Evolutionary conservation across 2,797 vertebrate species (phyloP), one percentile per base, ranked within the genome.

Genomic region (Melanotaenia pygmaea): DNA sequence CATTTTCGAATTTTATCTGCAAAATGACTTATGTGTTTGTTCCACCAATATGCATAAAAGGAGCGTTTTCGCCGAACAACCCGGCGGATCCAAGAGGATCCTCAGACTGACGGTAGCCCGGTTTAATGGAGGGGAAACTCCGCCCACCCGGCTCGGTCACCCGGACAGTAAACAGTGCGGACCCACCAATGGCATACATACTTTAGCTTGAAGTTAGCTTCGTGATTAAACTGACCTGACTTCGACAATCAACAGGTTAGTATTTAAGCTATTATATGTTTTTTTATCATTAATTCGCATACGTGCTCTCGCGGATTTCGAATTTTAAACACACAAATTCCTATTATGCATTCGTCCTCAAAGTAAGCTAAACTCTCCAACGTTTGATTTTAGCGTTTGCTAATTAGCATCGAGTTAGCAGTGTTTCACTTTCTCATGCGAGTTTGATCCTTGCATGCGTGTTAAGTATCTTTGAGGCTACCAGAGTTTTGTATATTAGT

Each of bases 241-340:
- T 77, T 51, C 24, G 74, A 81, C 63, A 83, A 85, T 90, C 91
- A 91, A 91, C 90, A 92, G 90, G 91, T 92, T 77, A 28, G 86
- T 81, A 34, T 67, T 65, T 59, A 4, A 74, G n/a, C 59, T 64
- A 4, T 28, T 9, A 24, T 24, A 30, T 28, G 26, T 4, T 34
- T 34, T 34, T 6, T 11, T 43, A 4, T 59, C 14, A n/a, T 5
- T 6, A 50, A 18, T 43, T 38, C 24, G 40, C 60, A 35, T 1
- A 43, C 4, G 50, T 3, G 12, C 1, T 16, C 12, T 16, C 14
- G 1, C 3, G 3, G 1, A 10, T 10, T 12, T n/a, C 0, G 4
- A 11, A 0, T 1, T 0, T 20, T 47, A 16, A 16, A 57, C 2
- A 0, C 1, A 1, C 16, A 12, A 63, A 32, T 18, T 7, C 2